Conservation (phyloP, 1,140 invertebrate genomes). For the Reticulitermes speratus region DNA sequence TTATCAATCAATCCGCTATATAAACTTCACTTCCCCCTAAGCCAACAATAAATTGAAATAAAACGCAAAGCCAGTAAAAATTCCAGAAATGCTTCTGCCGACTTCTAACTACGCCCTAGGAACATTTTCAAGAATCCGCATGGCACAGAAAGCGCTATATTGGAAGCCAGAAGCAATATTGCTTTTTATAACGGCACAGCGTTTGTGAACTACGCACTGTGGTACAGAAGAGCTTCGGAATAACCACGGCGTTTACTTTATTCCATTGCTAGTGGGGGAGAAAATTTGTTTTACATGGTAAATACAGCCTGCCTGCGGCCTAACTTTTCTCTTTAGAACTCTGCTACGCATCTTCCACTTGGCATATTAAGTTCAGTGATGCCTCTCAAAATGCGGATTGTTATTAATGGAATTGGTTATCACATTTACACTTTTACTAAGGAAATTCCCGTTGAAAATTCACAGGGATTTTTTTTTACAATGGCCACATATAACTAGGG, state of each 20-base stretch:
- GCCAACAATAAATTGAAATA: conserved; percentile 10
- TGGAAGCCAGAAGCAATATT: not conserved
- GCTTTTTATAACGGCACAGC: not conserved
- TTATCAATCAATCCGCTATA: conserved; percentile 17
- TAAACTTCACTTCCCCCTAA: not conserved
- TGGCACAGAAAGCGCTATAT: not conserved
- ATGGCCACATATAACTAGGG: too few relatives aligned
- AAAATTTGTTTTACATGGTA: not conserved
- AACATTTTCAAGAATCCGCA: not conserved
- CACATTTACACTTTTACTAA: too few relatives aligned
- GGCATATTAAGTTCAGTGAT: too few relatives aligned
- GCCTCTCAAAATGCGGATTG: too few relatives aligned
- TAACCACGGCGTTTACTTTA: not conserved
- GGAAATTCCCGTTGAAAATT: too few relatives aligned
- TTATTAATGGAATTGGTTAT: too few relatives aligned
- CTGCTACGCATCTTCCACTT: too few relatives aligned
- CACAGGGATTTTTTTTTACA: too few relatives aligned
- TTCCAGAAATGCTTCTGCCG: not conserved
- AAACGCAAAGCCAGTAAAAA: not conserved
- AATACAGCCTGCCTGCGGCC: too few relatives aligned
- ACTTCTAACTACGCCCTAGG: not conserved
- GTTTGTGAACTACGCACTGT: not conserved
- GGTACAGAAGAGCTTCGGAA: not conserved
- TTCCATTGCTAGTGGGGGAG: not conserved
- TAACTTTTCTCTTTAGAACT: too few relatives aligned